Conservation (phyloP, 2,888 invertebrate genomes). For the Rhagium mordax region DNA sequence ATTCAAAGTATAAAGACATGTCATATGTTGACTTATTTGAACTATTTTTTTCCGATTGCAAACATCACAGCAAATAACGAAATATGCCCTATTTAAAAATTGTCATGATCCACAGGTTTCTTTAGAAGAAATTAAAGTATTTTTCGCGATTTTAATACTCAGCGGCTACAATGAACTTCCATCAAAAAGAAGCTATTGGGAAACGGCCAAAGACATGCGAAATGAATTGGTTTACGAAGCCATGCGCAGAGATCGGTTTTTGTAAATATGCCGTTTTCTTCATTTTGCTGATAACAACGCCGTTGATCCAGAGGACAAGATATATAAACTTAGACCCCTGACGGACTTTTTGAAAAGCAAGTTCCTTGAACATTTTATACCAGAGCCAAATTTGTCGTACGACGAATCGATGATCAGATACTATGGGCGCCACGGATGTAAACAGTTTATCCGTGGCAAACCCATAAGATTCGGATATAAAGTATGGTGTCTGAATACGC, state of each 20-base stretch:
- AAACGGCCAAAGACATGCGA: slow-evolving; percentile 23
- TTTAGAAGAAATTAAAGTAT: slow-evolving; percentile 3
- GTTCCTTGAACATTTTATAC: slow-evolving; percentile 44
- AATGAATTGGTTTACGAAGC: slow-evolving; percentile 23
- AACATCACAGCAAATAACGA: slow-evolving; percentile 31
- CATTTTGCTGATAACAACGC: slow-evolving; percentile 45
- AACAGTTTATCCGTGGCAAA: slow-evolving; percentile 60
- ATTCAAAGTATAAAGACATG: slow-evolving; percentile 1
- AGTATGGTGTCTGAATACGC: no score
- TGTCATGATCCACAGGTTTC: neutral
- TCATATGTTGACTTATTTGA: slow-evolving; percentile 12
- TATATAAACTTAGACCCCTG: no score
- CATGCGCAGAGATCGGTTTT: slow-evolving; percentile 33
- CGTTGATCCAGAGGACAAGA: slow-evolving; percentile 29
- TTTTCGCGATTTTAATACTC: slow-evolving; percentile 22
- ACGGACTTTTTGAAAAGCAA: no score
- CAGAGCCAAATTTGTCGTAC: slow-evolving; percentile 35
- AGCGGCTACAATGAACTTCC: slow-evolving; percentile 20
- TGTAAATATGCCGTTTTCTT: slow-evolving; percentile 22
- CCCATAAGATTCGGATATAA: slow-evolving; percentile 42
- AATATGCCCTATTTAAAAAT: slow-evolving; percentile 32
- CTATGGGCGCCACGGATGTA: slow-evolving; percentile 57
- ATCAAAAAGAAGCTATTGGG: slow-evolving; percentile 35
- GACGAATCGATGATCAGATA: slow-evolving; percentile 42
- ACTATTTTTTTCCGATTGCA: neutral